Evolutionary conservation across 2,888 invertebrate genomes (phyloP), one percentile per base, ranked within the genome.

Genomic region (Zonitis immaculata): DNA sequence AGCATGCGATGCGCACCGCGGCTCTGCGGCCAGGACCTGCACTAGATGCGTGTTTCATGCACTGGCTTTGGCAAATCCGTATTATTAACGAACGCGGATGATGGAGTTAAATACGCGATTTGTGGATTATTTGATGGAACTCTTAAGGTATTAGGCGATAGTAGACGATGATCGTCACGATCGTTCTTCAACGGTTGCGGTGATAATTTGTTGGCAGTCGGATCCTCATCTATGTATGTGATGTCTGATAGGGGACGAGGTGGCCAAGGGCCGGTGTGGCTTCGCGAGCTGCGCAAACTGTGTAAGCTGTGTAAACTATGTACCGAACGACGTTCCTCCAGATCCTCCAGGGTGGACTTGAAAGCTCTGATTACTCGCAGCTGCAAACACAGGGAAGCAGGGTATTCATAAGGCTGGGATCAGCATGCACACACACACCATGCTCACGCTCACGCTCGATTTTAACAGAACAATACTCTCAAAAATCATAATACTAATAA

Each of bases 331-430:
- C 95, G 89, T 82, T 99, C 98, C 83, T 95, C 97, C 83, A 98
- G 84, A 84, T 98, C 98, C 87, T 99, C 98, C 86, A 99, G 86
- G 77, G 91, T 96, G 75, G 95, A 95, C 85, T 92, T 95, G 92
- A 98, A 99, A 78, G 98, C 98, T 84, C 96, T 93, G 83, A 98
- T 96, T 82, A 99, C 98, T 82, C 98, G 94, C 84, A 98, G 90
- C 98, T 98, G 95, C 85, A 91, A 92, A 85, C 82, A 82, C 78
- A 82, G 81, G 82, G 81, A 74, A 76, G 76, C 75, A 74, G 75
- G 76, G 73, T 75, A 72, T 70, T 75, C 73, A 75, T 74, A 71
- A 74, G 74, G 71, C 72, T 60, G 71, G 73, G 73, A 71, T 69
- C 66, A 65, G 71, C 68, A 69, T 70, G 74, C 76, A 70, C 70